Evolutionary conservation across 1,140 invertebrate genomes (phyloP).

Genomic region (Orius insidiosus): DNA sequence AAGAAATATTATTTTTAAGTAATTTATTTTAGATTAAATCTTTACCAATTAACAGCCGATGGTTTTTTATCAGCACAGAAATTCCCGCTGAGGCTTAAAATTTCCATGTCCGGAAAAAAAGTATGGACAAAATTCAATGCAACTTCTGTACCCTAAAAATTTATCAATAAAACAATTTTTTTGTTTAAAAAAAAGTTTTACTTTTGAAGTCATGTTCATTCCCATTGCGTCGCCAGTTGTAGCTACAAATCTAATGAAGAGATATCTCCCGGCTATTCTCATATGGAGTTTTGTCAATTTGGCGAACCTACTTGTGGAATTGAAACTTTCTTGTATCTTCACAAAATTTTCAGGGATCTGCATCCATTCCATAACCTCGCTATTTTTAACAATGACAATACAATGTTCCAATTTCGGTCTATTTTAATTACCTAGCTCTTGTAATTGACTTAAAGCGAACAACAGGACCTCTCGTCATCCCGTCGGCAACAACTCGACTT

Average conservation of each 20-base stretch:
- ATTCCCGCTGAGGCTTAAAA: conserved; percentile 90
- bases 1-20: too few relatives aligned
- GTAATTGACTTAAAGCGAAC: too few relatives aligned
- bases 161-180: too few relatives aligned
- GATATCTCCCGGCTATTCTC: conserved; percentile 63
- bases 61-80: conserved; percentile 98
- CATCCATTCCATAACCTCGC: conserved; percentile 75
- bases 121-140: too few relatives aligned
- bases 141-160: too few relatives aligned
- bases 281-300: conserved; percentile 63
- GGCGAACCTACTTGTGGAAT: conserved; percentile 76
- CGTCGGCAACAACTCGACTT: conserved; percentile 69
- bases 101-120: conserved; percentile 86
- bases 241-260: conserved; percentile 88
- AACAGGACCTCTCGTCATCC: conserved; percentile 94
- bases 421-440: too few relatives aligned
- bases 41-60: conserved; percentile 93
- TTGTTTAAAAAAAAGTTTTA: conserved; percentile 54
- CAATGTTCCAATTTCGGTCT: too few relatives aligned
- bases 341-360: conserved; percentile 60
- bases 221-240: conserved; percentile 99
- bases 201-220: conserved; percentile 99
- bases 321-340: conserved; percentile 70
- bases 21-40: too few relatives aligned
- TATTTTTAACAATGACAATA: conserved; percentile 52